These are phyloP conservation scores for Gobionotothen gibberifrons DNA, from an alignment of 2,797 vertebrate genomes.

Conservation along the genomic window DNA sequence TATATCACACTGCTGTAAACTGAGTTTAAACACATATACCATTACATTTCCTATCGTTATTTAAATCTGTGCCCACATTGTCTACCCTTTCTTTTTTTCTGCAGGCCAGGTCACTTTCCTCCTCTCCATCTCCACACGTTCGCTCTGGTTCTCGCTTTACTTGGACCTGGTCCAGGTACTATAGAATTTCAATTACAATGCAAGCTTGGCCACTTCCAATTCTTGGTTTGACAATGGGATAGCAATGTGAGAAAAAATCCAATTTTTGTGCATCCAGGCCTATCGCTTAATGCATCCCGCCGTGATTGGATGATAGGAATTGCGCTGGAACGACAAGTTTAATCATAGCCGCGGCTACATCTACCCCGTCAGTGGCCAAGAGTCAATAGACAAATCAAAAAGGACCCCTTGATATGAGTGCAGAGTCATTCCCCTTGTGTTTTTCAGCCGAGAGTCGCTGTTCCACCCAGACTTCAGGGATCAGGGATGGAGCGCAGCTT, in stretches of 20 bases:
- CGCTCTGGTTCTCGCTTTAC: constrained; percentile 41
- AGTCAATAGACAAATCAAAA: constrained; percentile 76
- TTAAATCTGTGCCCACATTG: constrained; percentile 52
- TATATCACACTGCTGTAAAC: constrained; percentile 48
- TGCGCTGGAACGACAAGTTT: constrained; percentile 74
- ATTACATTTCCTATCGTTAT: constrained; percentile 60
- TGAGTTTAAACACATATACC: constrained; percentile 54
- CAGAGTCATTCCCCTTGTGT: constrained; percentile 75
- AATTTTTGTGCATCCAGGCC: constrained; percentile 80
- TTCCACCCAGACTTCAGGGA: constrained; percentile 56
- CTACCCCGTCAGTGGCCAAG: constrained; percentile 69
- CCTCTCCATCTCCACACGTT: constrained; percentile 33
- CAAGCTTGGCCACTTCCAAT: constrained; percentile 71
- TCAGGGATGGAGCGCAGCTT: constrained; percentile 56
- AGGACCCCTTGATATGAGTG: constrained; percentile 73
- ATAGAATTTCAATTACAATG: constrained; percentile 75
- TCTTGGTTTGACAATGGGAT: constrained; percentile 65
- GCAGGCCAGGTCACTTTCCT: constrained; percentile 38
- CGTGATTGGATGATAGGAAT: constrained; percentile 69
- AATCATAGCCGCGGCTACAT: constrained; percentile 73
- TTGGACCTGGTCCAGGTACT: constrained; percentile 63
- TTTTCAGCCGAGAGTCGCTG: constrained; percentile 66
- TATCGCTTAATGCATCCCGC: constrained; percentile 68
- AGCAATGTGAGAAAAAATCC: constrained; percentile 74
- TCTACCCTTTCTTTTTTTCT: constrained; percentile 41